phyloP scores from a whole-genome alignment of 1,140 invertebrate species.

The Drosophila santomea region DNA sequence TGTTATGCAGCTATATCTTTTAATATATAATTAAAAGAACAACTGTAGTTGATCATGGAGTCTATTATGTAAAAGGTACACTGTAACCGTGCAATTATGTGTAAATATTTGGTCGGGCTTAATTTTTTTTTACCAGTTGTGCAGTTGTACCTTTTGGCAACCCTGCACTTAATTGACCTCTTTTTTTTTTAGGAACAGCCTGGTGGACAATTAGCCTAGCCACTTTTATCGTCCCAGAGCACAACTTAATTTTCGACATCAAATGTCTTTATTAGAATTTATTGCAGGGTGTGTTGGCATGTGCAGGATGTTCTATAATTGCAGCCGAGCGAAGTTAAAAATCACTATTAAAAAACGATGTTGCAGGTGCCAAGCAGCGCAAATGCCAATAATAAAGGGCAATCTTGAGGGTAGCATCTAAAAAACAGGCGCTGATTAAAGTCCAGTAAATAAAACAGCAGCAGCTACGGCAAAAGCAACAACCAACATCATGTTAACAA shows the following conservation, averaged over 20 bases:
- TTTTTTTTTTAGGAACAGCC: constrained; percentile 14
- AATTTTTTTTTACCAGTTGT: neutral
- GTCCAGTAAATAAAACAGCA: constrained; percentile 55
- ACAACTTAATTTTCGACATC: constrained; percentile 70
- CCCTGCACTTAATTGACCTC: neutral
- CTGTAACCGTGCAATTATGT: constrained; percentile 9
- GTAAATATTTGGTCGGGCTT: constrained; percentile 7
- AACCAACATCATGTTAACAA: constrained; percentile 80
- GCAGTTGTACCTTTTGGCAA: neutral
- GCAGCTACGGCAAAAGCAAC: constrained; percentile 27
- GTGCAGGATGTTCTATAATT: constrained; percentile 31
- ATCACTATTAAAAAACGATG: constrained; percentile 59
- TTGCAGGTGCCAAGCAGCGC: constrained; percentile 70
- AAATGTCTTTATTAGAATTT: constrained; percentile 72
- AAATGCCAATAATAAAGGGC: constrained; percentile 58
- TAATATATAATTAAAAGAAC: constrained; percentile 15
- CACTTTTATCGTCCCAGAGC: constrained; percentile 26
- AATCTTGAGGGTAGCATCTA: constrained; percentile 29
- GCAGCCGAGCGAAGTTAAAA: constrained; percentile 23
- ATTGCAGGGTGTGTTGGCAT: constrained; percentile 20
- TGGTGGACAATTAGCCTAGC: constrained; percentile 17
- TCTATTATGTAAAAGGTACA: constrained; percentile 9
- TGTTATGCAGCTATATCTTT: constrained; percentile 29
- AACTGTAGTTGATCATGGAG: constrained; percentile 20
- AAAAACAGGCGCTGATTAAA: constrained; percentile 71